phyloP scores from a whole-genome alignment of 2,113 vertebrate genomes.

The Mellivora capensis region DNA sequence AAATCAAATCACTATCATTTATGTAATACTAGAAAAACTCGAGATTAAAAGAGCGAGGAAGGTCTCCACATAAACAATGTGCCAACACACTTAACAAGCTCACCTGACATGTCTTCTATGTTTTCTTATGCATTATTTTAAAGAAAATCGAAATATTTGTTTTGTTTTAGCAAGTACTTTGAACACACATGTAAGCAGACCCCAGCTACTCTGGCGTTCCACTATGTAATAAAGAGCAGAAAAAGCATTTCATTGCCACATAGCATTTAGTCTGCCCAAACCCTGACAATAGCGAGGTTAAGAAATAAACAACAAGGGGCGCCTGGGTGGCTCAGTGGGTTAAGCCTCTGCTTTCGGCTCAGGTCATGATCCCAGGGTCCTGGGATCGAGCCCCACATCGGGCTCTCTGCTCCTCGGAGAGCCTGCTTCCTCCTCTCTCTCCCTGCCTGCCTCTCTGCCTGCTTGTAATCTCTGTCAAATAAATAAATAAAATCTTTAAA shows the following conservation, averaged over 20 bases:
- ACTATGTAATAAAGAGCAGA: background rate
- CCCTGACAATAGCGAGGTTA: background rate
- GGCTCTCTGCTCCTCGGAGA: too few relatives aligned
- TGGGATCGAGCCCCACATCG: too few relatives aligned
- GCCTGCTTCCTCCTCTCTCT: too few relatives aligned
- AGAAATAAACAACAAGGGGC: background rate
- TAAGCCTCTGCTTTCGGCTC: too few relatives aligned
- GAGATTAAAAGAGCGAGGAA: background rate
- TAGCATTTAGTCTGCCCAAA: background rate
- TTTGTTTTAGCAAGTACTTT: conserved; percentile 21
- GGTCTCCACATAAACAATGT: background rate
- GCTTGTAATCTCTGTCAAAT: too few relatives aligned
- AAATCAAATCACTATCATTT: conserved; percentile 14
- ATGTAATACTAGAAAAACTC: background rate
- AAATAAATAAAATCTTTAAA: too few relatives aligned
- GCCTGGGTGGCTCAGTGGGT: too few relatives aligned
- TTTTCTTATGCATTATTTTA: background rate
- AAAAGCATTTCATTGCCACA: background rate
- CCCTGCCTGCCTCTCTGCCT: too few relatives aligned
- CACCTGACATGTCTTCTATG: background rate
- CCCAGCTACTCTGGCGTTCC: background rate
- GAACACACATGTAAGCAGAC: background rate
- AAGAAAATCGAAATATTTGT: background rate
- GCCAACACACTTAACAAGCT: background rate
- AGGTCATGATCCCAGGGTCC: too few relatives aligned